Evolutionary conservation across 2,113 vertebrate genomes (phyloP), one percentile per base, ranked within the genome.

Genomic region (Nanorana parkeri): DNA sequence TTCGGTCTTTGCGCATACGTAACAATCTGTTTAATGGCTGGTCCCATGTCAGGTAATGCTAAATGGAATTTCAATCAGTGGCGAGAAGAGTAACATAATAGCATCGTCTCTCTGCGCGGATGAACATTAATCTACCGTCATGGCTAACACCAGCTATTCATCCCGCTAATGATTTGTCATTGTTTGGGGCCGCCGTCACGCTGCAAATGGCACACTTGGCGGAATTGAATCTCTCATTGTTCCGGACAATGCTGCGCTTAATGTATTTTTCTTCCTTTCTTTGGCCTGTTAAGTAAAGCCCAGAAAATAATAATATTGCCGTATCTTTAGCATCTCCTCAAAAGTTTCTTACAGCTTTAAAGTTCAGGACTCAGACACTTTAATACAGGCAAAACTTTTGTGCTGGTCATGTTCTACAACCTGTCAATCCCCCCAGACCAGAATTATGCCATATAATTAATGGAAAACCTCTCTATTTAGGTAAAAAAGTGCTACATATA

Each of bases 61-160:
- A 63, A 63, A 63, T 63, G 60, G 60, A 63, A 63, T 63, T 63
- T 63, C 21, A 63, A 24, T 63, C 60, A 63, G 3, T 15, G 21
- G 8, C 13, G n/a, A 16, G 21, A 24, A 11, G 21, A 26, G 60
- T 6, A 63, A 21, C 21, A 24, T 21, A 24, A 63, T 63, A 24
- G 24, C 24, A 19, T 63, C 3, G 24, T 16, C 2, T 63, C 60
- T 63, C 21, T 63, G 60, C 10, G 8, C 11, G 11, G 60, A 63
- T 63, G 15, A 63, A 63, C 21, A 63, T 63, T 63, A 21, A 63
- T 21, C 24, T 63, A 21, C 21, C 21, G 60, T 23, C 21, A 21
- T 63, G 60, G 60, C 60, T 16, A 63, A 26, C 60, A 63, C 8
- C 10, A 24, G 60, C 60, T 63, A 63, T 63, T 63, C 60, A 63